Evolutionary conservation across 2,797 vertebrate species (phyloP), one percentile per base, ranked within the genome.

Genomic region (Muscicapa comitata): DNA sequence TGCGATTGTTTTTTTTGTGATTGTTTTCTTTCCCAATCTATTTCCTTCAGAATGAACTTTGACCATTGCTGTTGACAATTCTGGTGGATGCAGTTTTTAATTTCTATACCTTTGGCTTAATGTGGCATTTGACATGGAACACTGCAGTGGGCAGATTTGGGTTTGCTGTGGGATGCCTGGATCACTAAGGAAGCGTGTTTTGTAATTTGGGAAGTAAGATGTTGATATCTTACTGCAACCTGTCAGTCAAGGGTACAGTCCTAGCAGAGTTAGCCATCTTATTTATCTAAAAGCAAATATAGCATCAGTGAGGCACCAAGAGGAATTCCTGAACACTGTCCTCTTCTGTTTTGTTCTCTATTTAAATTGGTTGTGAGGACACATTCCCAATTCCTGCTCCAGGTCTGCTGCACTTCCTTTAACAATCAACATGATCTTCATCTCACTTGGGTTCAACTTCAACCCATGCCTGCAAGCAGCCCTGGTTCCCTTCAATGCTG

Each of bases 171-270:
- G 51, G 20, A 20, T 86, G 17, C 8, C 37, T 31, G 42, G 25
- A 10, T 85, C n/a, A 7, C 28, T 37, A 9, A 31, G 40, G 59
- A 73, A 51, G 18, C 0, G 1, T 0, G 0, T 62, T 72, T 57
- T 61, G 2, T 57, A 19, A 38, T 63, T 53, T 61, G 45, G 50
- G 9, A 77, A 51, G 8, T 11, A 11, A 75, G 43, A n/a, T 14
- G 3, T 1, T 1, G 17, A 0, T 57, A 5, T 38, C 35, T 55
- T 74, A 23, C 14, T 50, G 61, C 40, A 38, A 28, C 12, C 65
- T 84, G 15, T 35, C 47, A 21, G 16, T 31, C 1, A 2, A 67
- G 21, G 58, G 15, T 43, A 26, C 1, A 11, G n/a, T 43, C 33
- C 31, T 15, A 58, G 43, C 47, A 42, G 79, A 70, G n/a, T 43